phyloP scores from a whole-genome alignment of 1,140 invertebrate genomes.

The Augochlora pura region DNA sequence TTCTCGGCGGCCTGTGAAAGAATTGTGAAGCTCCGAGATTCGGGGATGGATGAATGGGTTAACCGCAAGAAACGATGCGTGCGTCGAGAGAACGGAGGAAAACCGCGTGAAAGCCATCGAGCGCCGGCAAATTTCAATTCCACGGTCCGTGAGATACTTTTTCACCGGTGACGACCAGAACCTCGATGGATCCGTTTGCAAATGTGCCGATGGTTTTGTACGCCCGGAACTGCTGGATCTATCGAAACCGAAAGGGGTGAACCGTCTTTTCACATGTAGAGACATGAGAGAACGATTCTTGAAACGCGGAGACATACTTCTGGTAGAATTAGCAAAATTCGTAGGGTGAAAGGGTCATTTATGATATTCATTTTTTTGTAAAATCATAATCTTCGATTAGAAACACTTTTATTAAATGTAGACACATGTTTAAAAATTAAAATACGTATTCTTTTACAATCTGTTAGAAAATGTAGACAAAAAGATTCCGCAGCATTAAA shows the following conservation, averaged over 20 bases:
- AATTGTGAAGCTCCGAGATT: slow-evolving; percentile 13
- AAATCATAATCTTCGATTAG: no score
- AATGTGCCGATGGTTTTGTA: not conserved
- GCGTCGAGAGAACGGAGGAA: slow-evolving; percentile 5
- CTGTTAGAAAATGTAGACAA: no score
- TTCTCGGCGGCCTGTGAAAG: not conserved
- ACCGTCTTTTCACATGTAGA: not conserved
- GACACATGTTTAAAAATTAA: no score
- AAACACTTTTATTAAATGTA: no score
- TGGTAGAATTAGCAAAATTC: no score
- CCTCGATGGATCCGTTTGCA: not conserved
- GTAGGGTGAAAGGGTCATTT: no score
- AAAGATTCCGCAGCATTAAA: no score
- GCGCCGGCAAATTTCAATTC: slow-evolving; percentile 25
- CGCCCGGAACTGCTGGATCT: not conserved
- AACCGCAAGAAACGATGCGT: slow-evolving; percentile 4
- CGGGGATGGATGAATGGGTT: slow-evolving; percentile 28
- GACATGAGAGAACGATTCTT: no score
- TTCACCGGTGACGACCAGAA: not conserved
- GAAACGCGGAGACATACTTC: no score
- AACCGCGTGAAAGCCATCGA: slow-evolving; percentile 19
- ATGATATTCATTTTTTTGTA: no score
- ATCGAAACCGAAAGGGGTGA: not conserved
- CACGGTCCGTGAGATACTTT: slow-evolving; percentile 18
- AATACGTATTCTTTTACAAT: no score